Evolutionary conservation across 2,888 invertebrate genomes (phyloP).

Genomic region (Dicranocentrus wangi): DNA sequence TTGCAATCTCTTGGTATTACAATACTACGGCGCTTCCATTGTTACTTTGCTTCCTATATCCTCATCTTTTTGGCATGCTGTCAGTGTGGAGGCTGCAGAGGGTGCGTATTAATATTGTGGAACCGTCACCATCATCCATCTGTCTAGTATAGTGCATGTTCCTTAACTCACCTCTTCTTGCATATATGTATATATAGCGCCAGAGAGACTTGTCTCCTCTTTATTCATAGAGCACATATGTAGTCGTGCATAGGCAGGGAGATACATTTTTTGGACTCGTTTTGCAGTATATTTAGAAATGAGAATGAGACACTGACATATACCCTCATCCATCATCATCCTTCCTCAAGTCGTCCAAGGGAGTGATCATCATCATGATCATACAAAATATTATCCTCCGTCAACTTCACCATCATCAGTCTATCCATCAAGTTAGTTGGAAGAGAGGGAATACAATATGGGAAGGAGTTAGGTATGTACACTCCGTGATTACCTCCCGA

Average conservation of each 20-base stretch:
- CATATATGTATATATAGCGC: background rate
- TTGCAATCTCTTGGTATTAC: too few relatives aligned
- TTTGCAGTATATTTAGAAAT: background rate
- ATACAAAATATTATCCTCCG: background rate
- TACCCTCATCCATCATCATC: constrained; percentile 69
- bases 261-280: background rate
- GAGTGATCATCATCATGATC: constrained; percentile 28
- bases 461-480: too few relatives aligned
- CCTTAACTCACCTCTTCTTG: background rate
- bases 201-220: background rate
- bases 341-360: constrained; percentile 51
- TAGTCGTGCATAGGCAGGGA: background rate
- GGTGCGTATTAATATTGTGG: constrained; percentile 1
- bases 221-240: background rate
- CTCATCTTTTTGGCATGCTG: too few relatives aligned
- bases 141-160: background rate
- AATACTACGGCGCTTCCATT: too few relatives aligned
- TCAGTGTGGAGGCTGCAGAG: too few relatives aligned
- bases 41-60: too few relatives aligned
- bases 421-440: constrained; percentile 39
- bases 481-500: too few relatives aligned
- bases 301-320: background rate
- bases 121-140: constrained; percentile 6
- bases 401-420: constrained; percentile 31
- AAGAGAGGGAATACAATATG: background rate